Evolutionary conservation across 1,140 invertebrate species (phyloP).

Genomic region (Caerostris extrusa): DNA sequence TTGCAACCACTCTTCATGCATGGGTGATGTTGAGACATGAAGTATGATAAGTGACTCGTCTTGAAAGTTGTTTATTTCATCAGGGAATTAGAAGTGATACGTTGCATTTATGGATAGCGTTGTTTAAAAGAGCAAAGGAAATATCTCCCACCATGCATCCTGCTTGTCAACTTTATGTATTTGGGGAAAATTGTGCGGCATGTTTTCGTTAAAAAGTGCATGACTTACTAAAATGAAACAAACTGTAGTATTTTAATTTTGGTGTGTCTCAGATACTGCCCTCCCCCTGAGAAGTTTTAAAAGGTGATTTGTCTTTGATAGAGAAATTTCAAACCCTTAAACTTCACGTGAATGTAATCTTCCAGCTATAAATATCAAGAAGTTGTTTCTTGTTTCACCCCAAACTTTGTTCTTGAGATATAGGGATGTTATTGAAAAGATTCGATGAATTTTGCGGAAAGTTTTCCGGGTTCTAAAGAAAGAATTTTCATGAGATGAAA

Average conservation of each 20-base stretch:
- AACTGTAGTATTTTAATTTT: background rate
- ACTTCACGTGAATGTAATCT: background rate
- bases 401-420: no score
- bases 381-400: no score
- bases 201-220: conserved; percentile 16
- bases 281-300: background rate
- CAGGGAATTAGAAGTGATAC: background rate
- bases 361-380: no score
- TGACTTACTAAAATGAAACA: background rate
- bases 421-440: no score
- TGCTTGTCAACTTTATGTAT: background rate
- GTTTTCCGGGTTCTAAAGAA: no score
- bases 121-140: background rate
- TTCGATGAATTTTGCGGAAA: no score
- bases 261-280: background rate
- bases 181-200: background rate
- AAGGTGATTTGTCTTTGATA: conserved; percentile 11
- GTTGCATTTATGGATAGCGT: background rate
- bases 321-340: background rate
- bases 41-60: conserved; percentile 12
- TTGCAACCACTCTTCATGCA: background rate
- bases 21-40: background rate
- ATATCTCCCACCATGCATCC: background rate
- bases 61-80: background rate
- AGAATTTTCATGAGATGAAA: no score